phyloP scores from a whole-genome alignment of 2,797 vertebrate species.

The Hemitrygon akajei region DNA sequence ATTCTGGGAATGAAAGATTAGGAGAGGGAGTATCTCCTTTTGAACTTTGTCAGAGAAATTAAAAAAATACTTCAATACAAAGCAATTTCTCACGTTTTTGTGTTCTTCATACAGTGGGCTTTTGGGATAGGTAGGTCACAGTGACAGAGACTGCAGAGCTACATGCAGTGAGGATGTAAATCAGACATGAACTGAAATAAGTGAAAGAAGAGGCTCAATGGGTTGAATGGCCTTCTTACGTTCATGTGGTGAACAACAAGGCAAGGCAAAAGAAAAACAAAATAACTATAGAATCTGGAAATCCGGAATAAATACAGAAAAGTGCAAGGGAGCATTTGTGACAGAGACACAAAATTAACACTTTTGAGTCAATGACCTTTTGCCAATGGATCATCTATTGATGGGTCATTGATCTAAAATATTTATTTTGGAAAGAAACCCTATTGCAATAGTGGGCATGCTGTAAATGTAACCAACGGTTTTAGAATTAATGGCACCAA shows the following conservation, averaged over 20 bases:
- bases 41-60: neutral
- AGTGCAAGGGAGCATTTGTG: too few relatives aligned
- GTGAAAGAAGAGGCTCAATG: neutral
- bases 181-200: neutral
- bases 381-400: neutral
- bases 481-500: neutral
- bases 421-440: neutral
- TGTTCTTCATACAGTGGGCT: neutral
- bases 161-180: neutral
- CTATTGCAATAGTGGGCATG: neutral
- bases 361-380: neutral
- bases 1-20: neutral
- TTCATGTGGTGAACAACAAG: neutral
- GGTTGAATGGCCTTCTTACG: neutral
- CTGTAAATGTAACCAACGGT: neutral
- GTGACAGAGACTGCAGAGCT: neutral
- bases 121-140: neutral
- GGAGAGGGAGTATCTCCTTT: neutral
- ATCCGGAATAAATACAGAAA: too few relatives aligned
- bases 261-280: neutral
- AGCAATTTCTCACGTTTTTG: neutral
- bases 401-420: neutral
- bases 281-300: too few relatives aligned
- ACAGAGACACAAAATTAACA: too few relatives aligned
- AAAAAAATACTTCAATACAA: neutral